A percentile compares a stretch with the other conserved stretches of the same genome.
These are phyloP conservation scores for Cynocephalus volans DNA, from an alignment of 2,113 vertebrate genomes.

Conservation along the genomic window DNA sequence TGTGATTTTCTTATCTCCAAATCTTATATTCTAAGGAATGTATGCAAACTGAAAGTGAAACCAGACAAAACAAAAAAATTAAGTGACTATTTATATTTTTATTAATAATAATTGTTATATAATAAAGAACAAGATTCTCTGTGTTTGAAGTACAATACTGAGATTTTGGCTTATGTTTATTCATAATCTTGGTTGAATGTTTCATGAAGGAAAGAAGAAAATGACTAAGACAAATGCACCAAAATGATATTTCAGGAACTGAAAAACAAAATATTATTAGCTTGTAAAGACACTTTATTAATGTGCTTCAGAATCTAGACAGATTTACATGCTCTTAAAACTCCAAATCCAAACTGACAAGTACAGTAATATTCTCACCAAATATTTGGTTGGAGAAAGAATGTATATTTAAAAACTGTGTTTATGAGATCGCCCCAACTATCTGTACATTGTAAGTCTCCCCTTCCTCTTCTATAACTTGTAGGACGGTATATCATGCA, in stretches of 20 bases:
- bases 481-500: not conserved
- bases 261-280: not conserved
- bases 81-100: not conserved
- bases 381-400: not conserved
- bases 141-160: not conserved
- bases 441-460: not conserved
- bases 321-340: not conserved
- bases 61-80: not conserved
- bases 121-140: not conserved
- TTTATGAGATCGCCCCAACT: not conserved
- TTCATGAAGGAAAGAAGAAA: conserved; percentile 36
- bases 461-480: not conserved
- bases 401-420: not conserved
- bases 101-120: not conserved
- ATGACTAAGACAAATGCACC: not conserved
- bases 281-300: not conserved
- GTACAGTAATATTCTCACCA: not conserved
- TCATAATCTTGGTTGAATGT: conserved; percentile 37
- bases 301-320: not conserved
- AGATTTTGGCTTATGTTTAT: not conserved
- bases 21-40: not conserved
- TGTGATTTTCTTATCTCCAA: not conserved
- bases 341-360: not conserved
- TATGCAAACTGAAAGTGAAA: not conserved
- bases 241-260: conserved; percentile 20